phyloP scores from a whole-genome alignment of 2,888 invertebrate genomes.

The Steromphala cineraria region DNA sequence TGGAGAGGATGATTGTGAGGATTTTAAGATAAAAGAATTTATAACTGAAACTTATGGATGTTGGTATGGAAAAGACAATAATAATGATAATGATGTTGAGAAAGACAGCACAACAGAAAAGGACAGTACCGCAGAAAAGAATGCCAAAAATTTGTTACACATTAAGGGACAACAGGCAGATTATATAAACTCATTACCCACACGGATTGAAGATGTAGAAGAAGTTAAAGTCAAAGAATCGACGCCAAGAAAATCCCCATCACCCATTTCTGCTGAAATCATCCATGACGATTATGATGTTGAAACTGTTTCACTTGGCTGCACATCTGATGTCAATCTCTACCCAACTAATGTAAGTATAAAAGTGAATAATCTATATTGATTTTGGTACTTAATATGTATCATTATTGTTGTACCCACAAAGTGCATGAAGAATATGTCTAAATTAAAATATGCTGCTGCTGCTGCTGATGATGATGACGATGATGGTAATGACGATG shows the following conservation, averaged over 20 bases:
- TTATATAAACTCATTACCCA: not conserved
- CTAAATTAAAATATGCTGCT: too few relatives aligned
- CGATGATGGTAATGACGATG: too few relatives aligned
- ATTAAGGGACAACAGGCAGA: not conserved
- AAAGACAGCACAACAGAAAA: not conserved
- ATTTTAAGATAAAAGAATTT: conserved; percentile 27
- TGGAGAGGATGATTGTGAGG: conserved; percentile 27
- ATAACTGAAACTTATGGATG: conserved; percentile 18
- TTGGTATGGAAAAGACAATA: conserved; percentile 10
- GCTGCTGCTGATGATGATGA: too few relatives aligned
- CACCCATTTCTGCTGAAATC: conserved; percentile 37
- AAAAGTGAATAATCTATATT: too few relatives aligned
- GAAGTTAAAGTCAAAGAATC: not conserved
- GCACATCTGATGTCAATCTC: conserved; percentile 31
- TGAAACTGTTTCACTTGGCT: conserved; percentile 34
- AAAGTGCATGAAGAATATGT: too few relatives aligned
- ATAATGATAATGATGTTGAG: not conserved
- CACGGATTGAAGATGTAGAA: not conserved
- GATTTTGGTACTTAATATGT: too few relatives aligned
- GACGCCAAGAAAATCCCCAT: conserved; percentile 34
- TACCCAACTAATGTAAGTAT: not conserved
- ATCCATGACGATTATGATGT: conserved; percentile 42
- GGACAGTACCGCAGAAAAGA: conserved; percentile 13
- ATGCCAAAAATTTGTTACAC: conserved; percentile 14
- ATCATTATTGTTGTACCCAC: too few relatives aligned